Evolutionary conservation across 2,113 vertebrate genomes (phyloP).

Genomic region (Tyrannus savana): DNA sequence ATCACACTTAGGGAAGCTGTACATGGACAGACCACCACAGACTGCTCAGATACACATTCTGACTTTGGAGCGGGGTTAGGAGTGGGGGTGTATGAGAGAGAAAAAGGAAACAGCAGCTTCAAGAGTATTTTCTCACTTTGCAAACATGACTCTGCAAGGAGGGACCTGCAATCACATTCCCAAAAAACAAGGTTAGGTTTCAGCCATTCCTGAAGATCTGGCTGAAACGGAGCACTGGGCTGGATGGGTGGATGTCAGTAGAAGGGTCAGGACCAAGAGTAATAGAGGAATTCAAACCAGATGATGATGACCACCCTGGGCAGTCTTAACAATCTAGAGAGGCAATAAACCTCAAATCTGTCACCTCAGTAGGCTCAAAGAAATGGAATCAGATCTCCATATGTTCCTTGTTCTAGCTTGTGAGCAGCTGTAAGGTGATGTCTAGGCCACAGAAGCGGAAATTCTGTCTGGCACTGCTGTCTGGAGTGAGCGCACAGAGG

Average conservation of each 20-base stretch:
- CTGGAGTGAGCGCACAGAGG: background rate
- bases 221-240: background rate
- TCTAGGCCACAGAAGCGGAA: background rate
- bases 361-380: background rate
- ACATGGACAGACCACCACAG: background rate
- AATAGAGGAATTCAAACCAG: background rate
- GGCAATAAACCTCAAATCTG: background rate
- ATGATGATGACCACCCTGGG: background rate
- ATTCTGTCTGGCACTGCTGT: rapidly evolving
- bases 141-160: background rate
- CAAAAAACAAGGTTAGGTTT: background rate
- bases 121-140: background rate
- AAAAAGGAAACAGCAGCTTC: background rate
- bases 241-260: background rate
- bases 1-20: background rate
- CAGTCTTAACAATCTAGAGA: background rate
- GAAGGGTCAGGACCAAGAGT: background rate
- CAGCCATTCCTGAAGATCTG: background rate
- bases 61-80: background rate
- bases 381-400: background rate
- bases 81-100: too few species aligned
- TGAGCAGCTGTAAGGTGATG: background rate
- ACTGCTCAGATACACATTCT: background rate
- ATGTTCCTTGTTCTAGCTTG: background rate
- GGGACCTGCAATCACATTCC: background rate